phyloP scores from a whole-genome alignment of 1,140 invertebrate genomes.

The Stegodyphus mimosarum region DNA sequence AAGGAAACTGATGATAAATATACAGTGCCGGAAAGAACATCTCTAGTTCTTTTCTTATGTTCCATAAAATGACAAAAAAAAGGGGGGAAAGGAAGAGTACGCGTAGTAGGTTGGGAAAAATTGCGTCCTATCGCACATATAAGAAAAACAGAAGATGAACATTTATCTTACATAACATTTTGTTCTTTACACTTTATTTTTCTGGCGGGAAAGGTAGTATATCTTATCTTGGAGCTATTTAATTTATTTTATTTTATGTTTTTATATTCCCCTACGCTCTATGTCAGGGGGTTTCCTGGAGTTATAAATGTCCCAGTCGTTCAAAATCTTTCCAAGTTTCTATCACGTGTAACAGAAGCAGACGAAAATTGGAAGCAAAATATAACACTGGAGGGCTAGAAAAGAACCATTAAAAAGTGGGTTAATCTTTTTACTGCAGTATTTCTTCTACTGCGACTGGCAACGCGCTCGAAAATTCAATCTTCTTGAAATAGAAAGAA shows the following conservation, averaged over 20 bases:
- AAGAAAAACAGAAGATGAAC: conserved; percentile 41
- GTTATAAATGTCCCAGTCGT: conserved; percentile 53
- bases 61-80: conserved; percentile 11
- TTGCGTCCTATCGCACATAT: conserved; percentile 32
- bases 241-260: conserved; percentile 53
- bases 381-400: conserved; percentile 45
- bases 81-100: conserved; percentile 1
- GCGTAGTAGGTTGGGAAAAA: conserved; percentile 31
- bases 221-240: conserved; percentile 55
- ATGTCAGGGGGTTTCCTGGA: conserved; percentile 22
- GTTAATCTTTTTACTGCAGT: conserved; percentile 53
- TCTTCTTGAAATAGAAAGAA: neutral
- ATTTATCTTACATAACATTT: conserved; percentile 42
- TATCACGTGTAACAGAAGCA: conserved; percentile 33
- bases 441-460: conserved; percentile 39
- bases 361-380: conserved; percentile 54
- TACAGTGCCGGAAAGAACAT: conserved; percentile 30
- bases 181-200: conserved; percentile 53
- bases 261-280: conserved; percentile 38
- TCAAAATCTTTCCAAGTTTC: conserved; percentile 55
- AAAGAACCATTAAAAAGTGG: conserved; percentile 57
- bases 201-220: conserved; percentile 35
- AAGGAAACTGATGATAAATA: neutral
- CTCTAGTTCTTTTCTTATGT: conserved; percentile 25
- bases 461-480: conserved; percentile 44